phyloP scores from a whole-genome alignment of 2,888 invertebrate species.

The Ophonus ardosiacus region DNA sequence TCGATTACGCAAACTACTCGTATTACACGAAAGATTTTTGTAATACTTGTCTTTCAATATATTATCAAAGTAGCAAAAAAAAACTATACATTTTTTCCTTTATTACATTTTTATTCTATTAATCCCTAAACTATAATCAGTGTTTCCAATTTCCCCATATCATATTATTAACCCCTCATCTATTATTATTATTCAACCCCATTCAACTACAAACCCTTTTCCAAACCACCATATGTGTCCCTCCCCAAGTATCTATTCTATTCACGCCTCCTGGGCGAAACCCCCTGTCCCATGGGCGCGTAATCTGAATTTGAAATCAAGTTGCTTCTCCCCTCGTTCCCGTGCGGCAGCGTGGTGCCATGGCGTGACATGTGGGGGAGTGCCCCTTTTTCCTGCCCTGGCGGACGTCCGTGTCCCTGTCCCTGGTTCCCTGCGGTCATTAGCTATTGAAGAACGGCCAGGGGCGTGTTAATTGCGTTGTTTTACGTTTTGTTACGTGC shows the following conservation, averaged over 20 bases:
- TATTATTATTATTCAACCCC: too few species aligned
- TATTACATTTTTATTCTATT: too few species aligned
- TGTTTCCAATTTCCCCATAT: too few species aligned
- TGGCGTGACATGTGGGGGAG: constrained; percentile 53
- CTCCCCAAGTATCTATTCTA: neutral
- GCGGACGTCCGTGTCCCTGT: constrained; percentile 23
- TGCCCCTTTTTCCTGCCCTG: constrained; percentile 44
- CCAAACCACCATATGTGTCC: constrained; percentile 6
- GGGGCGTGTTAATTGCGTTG: constrained; percentile 63
- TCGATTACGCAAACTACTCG: too few species aligned
- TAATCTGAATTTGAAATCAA: constrained; percentile 63
- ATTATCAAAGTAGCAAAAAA: too few species aligned
- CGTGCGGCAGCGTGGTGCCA: neutral
- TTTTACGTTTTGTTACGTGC: constrained; percentile 55
- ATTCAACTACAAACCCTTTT: neutral
- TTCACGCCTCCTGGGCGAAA: constrained; percentile 33
- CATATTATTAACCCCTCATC: too few species aligned
- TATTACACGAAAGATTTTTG: too few species aligned
- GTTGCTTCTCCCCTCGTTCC: constrained; percentile 46
- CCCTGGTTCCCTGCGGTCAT: constrained; percentile 53
- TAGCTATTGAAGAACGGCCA: constrained; percentile 60
- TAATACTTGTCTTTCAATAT: too few species aligned
- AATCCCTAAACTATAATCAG: too few species aligned
- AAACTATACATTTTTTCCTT: too few species aligned
- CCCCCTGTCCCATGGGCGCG: constrained; percentile 17